phyloP scores from a whole-genome alignment of 2,113 vertebrate genomes.

The Donacobius atricapilla region DNA sequence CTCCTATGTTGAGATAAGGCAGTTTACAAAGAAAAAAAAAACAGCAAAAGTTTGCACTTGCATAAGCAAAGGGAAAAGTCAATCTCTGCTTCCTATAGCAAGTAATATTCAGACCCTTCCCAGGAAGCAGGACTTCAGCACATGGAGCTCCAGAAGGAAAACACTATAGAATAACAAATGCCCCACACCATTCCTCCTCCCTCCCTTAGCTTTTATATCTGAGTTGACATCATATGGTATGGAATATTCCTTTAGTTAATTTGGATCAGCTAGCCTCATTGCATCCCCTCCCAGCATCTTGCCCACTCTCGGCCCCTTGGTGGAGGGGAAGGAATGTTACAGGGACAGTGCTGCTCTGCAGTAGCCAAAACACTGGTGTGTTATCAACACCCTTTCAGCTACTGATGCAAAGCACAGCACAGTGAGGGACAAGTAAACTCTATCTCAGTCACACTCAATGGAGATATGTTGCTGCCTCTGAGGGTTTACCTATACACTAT shows the following conservation, averaged over 20 bases:
- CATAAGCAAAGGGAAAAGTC: neutral
- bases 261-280: neutral
- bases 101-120: neutral
- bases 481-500: neutral
- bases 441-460: neutral
- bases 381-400: neutral
- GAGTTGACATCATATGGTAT: neutral
- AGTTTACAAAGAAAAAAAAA: neutral
- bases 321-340: no score
- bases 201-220: neutral
- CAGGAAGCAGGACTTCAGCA: neutral
- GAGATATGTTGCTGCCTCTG: neutral
- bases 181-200: accelerated
- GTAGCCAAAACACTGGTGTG: neutral
- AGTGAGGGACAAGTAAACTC: neutral
- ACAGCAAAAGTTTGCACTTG: neutral
- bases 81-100: neutral
- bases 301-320: neutral
- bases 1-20: neutral
- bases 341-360: neutral
- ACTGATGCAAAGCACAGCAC: neutral
- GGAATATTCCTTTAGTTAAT: neutral
- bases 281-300: neutral
- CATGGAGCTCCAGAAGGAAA: neutral
- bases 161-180: neutral